phyloP scores from a whole-genome alignment of 35 echinoderm and acorn worm species.

The Antedon bifida region DNA sequence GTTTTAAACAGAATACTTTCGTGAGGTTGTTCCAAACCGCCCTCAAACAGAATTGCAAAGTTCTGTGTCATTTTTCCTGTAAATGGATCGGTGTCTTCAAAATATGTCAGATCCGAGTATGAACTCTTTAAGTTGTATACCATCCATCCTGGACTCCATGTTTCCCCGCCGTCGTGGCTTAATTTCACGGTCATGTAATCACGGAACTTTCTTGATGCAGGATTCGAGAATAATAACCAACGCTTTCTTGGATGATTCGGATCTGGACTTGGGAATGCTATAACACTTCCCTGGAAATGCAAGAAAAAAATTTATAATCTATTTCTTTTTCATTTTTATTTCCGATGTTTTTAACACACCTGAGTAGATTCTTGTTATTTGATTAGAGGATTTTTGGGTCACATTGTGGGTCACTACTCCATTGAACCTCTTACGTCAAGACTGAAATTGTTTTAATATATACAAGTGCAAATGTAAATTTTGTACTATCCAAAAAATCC shows the following conservation, averaged over 20 bases:
- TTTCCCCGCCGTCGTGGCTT: constrained; percentile 65
- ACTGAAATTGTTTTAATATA: too few relatives aligned
- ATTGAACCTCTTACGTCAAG: too few relatives aligned
- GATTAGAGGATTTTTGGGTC: too few relatives aligned
- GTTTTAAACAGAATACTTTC: constrained; percentile 74
- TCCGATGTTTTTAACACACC: too few relatives aligned
- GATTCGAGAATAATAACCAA: constrained; percentile 88
- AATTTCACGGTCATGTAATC: constrained; percentile 65
- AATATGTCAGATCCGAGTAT: constrained; percentile 84
- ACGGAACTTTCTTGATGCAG: constrained; percentile 48
- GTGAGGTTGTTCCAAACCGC: constrained; percentile 19
- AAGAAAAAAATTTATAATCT: background rate
- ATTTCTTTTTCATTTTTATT: background rate
- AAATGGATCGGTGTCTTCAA: constrained; percentile 29
- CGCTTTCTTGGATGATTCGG: constrained; percentile 2
- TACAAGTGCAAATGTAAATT: too few relatives aligned
- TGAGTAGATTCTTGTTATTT: too few relatives aligned
- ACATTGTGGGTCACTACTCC: too few relatives aligned
- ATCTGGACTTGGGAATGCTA: constrained; percentile 67
- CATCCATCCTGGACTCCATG: constrained; percentile 54
- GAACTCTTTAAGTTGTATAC: constrained; percentile 30
- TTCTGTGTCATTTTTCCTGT: constrained; percentile 43
- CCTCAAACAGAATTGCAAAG: constrained; percentile 76
- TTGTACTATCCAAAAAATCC: too few relatives aligned
- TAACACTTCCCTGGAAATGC: constrained; percentile 55